phyloP scores from a whole-genome alignment of 1,140 invertebrate species.

The Aporrectodea caliginosa region DNA sequence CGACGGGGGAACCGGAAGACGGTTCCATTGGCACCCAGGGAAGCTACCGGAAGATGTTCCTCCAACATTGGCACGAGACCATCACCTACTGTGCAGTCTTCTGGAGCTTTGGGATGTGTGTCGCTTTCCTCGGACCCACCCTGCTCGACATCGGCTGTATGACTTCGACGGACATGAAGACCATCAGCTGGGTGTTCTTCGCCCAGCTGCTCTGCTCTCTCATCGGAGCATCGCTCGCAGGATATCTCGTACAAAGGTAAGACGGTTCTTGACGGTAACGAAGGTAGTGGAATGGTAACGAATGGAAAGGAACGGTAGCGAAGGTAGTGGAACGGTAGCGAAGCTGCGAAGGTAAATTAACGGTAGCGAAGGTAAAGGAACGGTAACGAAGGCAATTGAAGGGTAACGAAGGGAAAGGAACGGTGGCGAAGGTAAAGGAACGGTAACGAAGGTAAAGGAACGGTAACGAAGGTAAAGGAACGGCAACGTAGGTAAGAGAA shows the following conservation, averaged over 20 bases:
- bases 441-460: too few species aligned
- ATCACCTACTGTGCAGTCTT: constrained; percentile 57
- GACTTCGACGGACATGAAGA: constrained; percentile 53
- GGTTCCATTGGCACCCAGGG: too few species aligned
- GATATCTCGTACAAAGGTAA: constrained; percentile 56
- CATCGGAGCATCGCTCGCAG: constrained; percentile 57
- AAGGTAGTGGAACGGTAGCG: too few species aligned
- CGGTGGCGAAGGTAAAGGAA: too few species aligned
- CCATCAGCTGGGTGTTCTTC: constrained; percentile 60
- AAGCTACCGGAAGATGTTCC: constrained; percentile 52
- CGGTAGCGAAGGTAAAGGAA: too few species aligned
- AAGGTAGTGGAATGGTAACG: background rate
- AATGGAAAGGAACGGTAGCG: too few species aligned
- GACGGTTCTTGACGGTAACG: constrained; percentile 25
- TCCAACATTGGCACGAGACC: constrained; percentile 54
- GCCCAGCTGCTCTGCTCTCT: constrained; percentile 58
- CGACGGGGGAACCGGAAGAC: background rate
- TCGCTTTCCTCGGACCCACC: constrained; percentile 59
- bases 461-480: too few species aligned
- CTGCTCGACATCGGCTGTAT: constrained; percentile 58
- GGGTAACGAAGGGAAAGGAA: too few species aligned
- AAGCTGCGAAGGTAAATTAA: too few species aligned
- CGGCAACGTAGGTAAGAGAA: too few species aligned
- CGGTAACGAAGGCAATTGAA: too few species aligned
- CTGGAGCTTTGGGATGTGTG: constrained; percentile 59